Evolutionary conservation across 2,113 vertebrate species (phyloP).

Genomic region (Otis tarda): DNA sequence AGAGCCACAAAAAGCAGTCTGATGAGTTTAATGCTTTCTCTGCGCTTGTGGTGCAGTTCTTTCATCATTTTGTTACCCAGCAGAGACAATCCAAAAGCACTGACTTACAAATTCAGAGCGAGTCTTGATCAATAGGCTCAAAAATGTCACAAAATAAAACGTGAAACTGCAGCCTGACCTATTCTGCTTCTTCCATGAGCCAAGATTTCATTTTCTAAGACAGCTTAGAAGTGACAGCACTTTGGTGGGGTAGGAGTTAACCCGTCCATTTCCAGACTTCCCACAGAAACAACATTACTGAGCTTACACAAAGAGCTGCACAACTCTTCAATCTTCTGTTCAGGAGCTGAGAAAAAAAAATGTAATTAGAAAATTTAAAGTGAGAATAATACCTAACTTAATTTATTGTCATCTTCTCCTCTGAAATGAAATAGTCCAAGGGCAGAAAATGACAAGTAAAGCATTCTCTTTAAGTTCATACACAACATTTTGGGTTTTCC

Average conservation of each 20-base stretch:
- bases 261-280: neutral
- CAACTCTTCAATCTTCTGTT: neutral
- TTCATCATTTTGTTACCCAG: neutral
- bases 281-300: neutral
- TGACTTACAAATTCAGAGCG: neutral
- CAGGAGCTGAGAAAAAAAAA: neutral
- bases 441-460: neutral
- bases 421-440: neutral
- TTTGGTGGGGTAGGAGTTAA: neutral
- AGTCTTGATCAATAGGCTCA: neutral
- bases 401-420: neutral
- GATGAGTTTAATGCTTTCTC: neutral
- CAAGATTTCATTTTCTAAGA: neutral
- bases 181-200: neutral
- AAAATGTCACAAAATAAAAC: neutral
- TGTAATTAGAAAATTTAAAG: neutral
- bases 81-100: neutral
- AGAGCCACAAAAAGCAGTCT: neutral
- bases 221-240: neutral
- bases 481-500: neutral
- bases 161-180: neutral
- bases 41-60: neutral
- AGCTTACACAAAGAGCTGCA: neutral
- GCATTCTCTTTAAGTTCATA: neutral
- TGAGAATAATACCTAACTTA: neutral